phyloP scores from a whole-genome alignment of 1,140 invertebrate species.

The Hylaeus anthracinus region DNA sequence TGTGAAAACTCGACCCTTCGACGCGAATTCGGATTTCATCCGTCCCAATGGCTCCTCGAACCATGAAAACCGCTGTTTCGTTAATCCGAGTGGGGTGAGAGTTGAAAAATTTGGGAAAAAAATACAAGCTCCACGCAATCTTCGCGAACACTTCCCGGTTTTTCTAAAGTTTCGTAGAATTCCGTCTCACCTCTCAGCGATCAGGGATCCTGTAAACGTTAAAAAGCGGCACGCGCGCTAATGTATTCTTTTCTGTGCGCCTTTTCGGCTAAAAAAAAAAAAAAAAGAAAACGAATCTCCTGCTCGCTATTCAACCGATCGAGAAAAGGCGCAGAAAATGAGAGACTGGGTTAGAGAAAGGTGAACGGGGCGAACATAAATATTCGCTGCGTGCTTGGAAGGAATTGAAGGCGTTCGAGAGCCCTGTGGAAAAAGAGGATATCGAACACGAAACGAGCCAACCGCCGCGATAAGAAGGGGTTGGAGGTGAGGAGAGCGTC shows the following conservation, averaged over 20 bases:
- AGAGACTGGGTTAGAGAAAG: slow-evolving; percentile 16
- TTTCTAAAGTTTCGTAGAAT: too few species aligned
- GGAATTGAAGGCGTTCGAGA: not conserved
- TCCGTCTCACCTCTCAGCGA: not conserved
- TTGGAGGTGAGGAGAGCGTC: not conserved
- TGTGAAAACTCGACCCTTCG: slow-evolving; percentile 61
- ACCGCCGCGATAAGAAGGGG: not conserved
- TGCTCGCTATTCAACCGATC: too few species aligned
- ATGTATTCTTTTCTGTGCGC: slow-evolving; percentile 27
- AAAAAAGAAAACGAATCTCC: too few species aligned
- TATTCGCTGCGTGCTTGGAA: slow-evolving; percentile 29
- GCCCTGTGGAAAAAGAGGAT: slow-evolving; percentile 2
- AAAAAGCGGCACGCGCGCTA: slow-evolving; percentile 16
- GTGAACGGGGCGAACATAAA: slow-evolving; percentile 37
- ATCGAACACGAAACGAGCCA: not conserved
- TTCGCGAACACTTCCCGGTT: too few species aligned
- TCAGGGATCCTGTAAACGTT: not conserved
- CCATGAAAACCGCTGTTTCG: not conserved
- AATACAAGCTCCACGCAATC: too few species aligned
- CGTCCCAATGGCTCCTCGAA: not conserved
- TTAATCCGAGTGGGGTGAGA: not conserved
- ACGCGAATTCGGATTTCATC: not conserved
- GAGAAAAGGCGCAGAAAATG: slow-evolving; percentile 38
- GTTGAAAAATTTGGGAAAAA: too few species aligned
- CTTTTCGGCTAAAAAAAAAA: slow-evolving; percentile 1